phyloP scores from a whole-genome alignment of 2,113 vertebrate species.

The Hassar affinis region DNA sequence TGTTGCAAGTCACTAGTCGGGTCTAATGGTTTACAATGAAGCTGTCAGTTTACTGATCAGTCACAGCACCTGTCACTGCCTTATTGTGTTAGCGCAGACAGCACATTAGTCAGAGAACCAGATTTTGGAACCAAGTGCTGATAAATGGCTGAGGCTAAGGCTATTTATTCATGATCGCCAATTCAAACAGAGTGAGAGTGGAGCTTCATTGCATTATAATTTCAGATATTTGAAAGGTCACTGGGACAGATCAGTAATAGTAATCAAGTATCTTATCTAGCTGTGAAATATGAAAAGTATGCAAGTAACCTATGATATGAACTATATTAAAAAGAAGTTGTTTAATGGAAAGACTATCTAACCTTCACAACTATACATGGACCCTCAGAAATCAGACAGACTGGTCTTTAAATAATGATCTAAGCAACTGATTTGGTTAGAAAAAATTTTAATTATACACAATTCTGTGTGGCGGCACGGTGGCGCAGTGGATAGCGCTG shows the following conservation, averaged over 20 bases:
- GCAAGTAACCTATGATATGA: not conserved
- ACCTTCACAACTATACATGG: not conserved
- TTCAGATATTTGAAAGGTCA: conserved; percentile 8
- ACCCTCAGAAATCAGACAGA: conserved; percentile 2
- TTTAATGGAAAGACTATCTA: not conserved
- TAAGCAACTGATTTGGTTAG: not conserved
- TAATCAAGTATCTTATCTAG: not conserved
- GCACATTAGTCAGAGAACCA: not conserved
- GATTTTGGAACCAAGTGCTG: not conserved
- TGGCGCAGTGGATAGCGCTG: too few species aligned
- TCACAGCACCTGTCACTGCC: conserved; percentile 25
- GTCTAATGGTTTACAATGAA: conserved; percentile 50
- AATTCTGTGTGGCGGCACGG: too few species aligned
- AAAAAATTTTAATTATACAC: not conserved
- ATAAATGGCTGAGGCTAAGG: conserved; percentile 1
- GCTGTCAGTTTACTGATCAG: conserved; percentile 37
- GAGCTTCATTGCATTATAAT: not conserved
- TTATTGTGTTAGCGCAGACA: conserved; percentile 10
- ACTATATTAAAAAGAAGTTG: not conserved
- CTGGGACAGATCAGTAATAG: not conserved
- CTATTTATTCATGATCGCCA: conserved; percentile 3
- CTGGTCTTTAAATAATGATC: conserved; percentile 4
- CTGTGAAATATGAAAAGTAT: not conserved
- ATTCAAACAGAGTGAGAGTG: not conserved
- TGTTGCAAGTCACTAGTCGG: conserved; percentile 18